Conservation (phyloP, 2,113 vertebrate genomes). For the Nanorana parkeri region DNA sequence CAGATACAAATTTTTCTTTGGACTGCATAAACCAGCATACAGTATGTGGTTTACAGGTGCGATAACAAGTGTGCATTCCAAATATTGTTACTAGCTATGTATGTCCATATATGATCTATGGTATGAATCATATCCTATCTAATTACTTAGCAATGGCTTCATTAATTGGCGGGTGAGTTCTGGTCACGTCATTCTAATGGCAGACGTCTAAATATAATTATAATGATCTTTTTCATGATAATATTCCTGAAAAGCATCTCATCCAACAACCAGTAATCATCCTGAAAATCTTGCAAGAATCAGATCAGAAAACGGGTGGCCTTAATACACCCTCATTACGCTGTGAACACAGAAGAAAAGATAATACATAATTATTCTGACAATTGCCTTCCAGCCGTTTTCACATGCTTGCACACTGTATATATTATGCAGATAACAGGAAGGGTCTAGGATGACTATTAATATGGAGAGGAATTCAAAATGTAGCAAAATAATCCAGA, state of each 20-base stretch:
- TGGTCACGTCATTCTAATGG: no score
- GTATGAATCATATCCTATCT: no score
- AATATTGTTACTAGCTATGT: no score
- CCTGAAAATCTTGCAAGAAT: not conserved
- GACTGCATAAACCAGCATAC: no score
- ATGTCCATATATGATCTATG: no score
- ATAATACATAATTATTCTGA: conserved; percentile 19
- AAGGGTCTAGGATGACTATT: not conserved
- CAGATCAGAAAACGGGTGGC: not conserved
- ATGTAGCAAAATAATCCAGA: not conserved
- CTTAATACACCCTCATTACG: conserved; percentile 32
- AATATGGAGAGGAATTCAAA: not conserved
- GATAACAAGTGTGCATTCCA: no score
- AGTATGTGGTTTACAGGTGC: no score
- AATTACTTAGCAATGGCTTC: not conserved
- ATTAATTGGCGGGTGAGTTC: not conserved
- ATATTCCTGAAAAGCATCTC: conserved; percentile 14
- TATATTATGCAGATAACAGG: not conserved
- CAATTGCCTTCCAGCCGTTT: conserved; percentile 18
- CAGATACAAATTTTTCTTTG: no score
- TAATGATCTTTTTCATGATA: not conserved
- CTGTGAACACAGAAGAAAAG: conserved; percentile 4
- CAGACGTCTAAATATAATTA: no score
- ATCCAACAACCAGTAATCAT: not conserved
- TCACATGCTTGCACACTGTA: conserved; percentile 20